These are phyloP conservation scores for Scotopteryx bipunctaria DNA, from an alignment of 2,888 invertebrate species.

Conservation along the genomic window DNA sequence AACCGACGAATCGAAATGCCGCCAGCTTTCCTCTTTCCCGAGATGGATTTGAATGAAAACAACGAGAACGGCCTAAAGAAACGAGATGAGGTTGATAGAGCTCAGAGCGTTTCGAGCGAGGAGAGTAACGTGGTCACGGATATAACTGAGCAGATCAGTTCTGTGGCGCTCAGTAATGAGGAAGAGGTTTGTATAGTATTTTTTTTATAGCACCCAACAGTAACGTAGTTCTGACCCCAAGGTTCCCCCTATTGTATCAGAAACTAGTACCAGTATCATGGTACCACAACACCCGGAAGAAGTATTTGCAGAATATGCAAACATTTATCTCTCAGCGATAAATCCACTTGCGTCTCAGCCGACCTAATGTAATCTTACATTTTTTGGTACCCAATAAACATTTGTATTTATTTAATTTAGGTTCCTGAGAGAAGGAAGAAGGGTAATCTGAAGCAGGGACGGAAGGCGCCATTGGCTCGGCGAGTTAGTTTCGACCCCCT, in stretches of 20 bases:
- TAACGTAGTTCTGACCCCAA: too few species aligned
- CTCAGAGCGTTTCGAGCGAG: conserved; percentile 68
- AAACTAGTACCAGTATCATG: too few species aligned
- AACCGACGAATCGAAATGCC: conserved; percentile 92
- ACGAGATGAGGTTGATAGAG: conserved; percentile 76
- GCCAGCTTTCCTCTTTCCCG: conserved; percentile 91
- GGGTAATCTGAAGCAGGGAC: conserved; percentile 90
- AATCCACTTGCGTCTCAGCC: too few species aligned
- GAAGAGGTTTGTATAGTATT: too few species aligned
- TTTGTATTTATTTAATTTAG: too few species aligned
- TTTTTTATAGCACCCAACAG: too few species aligned
- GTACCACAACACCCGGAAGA: too few species aligned
- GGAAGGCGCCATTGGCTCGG: conserved; percentile 89
- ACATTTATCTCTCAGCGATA: too few species aligned
- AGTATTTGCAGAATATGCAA: too few species aligned
- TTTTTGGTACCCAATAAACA: too few species aligned
- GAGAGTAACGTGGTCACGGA: conserved; percentile 71
- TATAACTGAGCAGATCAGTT: conserved; percentile 77
- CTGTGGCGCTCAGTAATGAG: conserved; percentile 79
- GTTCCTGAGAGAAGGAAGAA: conserved; percentile 86
- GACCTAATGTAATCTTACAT: too few species aligned
- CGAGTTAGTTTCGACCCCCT: conserved; percentile 99
- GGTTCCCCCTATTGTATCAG: too few species aligned
- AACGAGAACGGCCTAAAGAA: conserved; percentile 68
- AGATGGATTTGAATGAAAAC: conserved; percentile 85